A percentile compares a stretch with the other conserved stretches of the same genome.
These are phyloP conservation scores for Urocyon cinereoargenteus DNA, from an alignment of 2,797 vertebrate species.

Conservation along the genomic window DNA sequence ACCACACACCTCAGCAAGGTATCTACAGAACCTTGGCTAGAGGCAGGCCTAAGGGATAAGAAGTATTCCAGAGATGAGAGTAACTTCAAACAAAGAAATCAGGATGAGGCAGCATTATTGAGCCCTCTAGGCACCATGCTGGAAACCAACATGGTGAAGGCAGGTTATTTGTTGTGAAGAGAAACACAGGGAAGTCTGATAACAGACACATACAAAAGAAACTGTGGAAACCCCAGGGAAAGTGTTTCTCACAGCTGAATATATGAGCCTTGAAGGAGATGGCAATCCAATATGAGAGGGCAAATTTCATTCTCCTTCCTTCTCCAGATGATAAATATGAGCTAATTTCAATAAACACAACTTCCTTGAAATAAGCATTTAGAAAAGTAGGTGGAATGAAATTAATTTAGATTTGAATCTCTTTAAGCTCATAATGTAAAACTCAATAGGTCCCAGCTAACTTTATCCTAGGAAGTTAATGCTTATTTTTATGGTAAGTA, in stretches of 20 bases:
- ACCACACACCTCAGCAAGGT: neutral
- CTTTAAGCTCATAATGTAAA: neutral
- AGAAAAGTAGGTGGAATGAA: neutral
- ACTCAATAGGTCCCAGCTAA: neutral
- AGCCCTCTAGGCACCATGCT: neutral
- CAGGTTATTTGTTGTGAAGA: neutral
- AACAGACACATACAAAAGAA: neutral
- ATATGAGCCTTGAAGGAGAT: neutral
- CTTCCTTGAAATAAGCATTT: neutral
- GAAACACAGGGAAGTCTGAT: neutral
- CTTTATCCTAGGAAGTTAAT: neutral
- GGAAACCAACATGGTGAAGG: neutral
- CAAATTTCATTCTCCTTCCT: neutral
- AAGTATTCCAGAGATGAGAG: neutral
- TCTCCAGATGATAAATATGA: neutral
- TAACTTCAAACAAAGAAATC: neutral
- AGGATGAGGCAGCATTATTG: neutral
- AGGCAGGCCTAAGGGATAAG: neutral
- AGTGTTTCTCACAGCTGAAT: neutral
- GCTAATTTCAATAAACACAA: neutral
- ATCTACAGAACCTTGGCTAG: neutral
- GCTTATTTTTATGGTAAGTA: neutral
- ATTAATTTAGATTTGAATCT: neutral
- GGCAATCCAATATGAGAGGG: neutral
- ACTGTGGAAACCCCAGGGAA: neutral